Percentiles rank a stretch among this genome's conserved stretches.
Conservation (phyloP, 2,888 invertebrate species). For the Limnephilus lunatus region DNA sequence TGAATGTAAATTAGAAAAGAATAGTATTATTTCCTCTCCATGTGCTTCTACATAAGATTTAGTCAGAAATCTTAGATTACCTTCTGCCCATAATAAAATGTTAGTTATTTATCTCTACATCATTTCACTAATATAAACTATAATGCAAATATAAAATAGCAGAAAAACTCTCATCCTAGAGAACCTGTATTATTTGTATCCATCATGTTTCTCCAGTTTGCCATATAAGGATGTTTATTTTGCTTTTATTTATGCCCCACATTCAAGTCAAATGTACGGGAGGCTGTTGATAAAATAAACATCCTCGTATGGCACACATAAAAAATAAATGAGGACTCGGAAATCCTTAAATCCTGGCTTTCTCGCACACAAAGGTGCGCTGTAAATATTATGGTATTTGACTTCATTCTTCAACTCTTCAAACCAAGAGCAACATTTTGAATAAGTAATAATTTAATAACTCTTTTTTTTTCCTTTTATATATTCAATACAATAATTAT, state of each 20-base stretch:
- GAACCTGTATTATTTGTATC: not conserved
- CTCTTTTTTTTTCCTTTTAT: no score
- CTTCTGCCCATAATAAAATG: not conserved
- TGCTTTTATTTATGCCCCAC: slow-evolving; percentile 36
- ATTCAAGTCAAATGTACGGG: slow-evolving; percentile 35
- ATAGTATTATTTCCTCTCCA: not conserved
- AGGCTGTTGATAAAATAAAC: slow-evolving; percentile 48
- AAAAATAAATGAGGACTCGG: slow-evolving; percentile 38
- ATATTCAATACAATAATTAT: no score
- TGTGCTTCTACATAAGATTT: not conserved
- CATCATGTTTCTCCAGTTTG: not conserved
- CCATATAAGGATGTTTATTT: slow-evolving; percentile 27
- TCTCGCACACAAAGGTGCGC: slow-evolving; percentile 33
- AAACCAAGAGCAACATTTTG: not conserved
- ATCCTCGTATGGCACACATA: slow-evolving; percentile 34
- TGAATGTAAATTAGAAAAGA: no score
- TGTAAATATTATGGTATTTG: slow-evolving; percentile 43
- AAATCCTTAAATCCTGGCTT: slow-evolving; percentile 39
- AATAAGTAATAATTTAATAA: not conserved
- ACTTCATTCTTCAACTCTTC: slow-evolving; percentile 7
- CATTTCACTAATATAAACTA: not conserved
- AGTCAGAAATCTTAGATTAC: not conserved
- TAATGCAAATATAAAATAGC: not conserved
- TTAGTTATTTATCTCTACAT: not conserved
- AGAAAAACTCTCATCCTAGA: not conserved